A percentile compares a stretch with the other conserved stretches of the same genome.
phyloP scores from a whole-genome alignment of 2,888 invertebrate genomes.

The Teinopalpus imperialis region DNA sequence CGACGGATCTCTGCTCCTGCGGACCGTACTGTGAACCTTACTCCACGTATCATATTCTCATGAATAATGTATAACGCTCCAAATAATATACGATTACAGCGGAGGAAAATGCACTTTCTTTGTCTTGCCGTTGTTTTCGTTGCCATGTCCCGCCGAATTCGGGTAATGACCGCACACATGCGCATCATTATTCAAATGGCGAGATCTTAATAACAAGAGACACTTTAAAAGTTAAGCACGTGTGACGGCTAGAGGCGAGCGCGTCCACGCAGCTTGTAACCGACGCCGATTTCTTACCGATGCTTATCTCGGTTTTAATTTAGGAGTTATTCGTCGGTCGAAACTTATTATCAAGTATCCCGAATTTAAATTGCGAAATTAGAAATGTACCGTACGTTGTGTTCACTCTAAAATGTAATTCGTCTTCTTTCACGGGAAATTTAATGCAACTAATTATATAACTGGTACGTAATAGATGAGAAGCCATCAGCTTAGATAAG shows the following conservation, averaged over 20 bases:
- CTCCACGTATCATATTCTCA: conserved; percentile 53
- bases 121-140: conserved; percentile 51
- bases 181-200: conserved; percentile 1
- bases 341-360: conserved; percentile 15
- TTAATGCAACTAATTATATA: conserved; percentile 10
- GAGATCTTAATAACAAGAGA: conserved; percentile 19
- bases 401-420: neutral
- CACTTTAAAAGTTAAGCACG: conserved; percentile 27
- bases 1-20: conserved; percentile 30
- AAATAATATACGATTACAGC: conserved; percentile 70
- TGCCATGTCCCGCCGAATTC: conserved; percentile 41
- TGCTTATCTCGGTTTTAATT: conserved; percentile 25
- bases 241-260: conserved; percentile 28
- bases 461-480: conserved; percentile 5
- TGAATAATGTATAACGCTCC: conserved; percentile 69
- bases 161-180: conserved; percentile 47
- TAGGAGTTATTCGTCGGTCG: conserved; percentile 9
- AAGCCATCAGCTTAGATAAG: neutral
- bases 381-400: conserved; percentile 17
- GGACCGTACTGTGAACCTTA: conserved; percentile 64
- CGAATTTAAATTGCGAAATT: conserved; percentile 24
- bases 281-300: conserved; percentile 12
- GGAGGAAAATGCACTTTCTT: conserved; percentile 40
- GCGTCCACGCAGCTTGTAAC: conserved; percentile 13
- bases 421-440: conserved; percentile 2